Conservation (phyloP, 2,797 vertebrate species). For the Microchirus variegatus region DNA sequence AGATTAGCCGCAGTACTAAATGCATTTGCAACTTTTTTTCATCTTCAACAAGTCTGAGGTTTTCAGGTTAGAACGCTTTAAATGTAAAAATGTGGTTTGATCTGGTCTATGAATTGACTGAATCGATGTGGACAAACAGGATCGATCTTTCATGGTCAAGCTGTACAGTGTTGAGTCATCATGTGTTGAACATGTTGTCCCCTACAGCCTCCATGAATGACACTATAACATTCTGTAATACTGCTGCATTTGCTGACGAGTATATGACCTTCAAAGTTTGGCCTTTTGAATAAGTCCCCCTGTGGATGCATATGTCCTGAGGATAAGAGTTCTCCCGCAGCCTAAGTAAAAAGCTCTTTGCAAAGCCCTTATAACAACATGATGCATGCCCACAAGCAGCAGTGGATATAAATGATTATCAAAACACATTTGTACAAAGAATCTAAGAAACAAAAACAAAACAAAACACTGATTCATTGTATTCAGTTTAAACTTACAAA, state of each 20-base stretch:
- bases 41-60: background rate
- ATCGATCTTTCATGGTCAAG: background rate
- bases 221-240: constrained; percentile 21
- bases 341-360: constrained; percentile 26
- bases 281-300: constrained; percentile 24
- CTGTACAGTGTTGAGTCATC: constrained; percentile 1
- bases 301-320: constrained; percentile 27
- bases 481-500: background rate
- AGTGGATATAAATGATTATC: constrained; percentile 18
- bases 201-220: constrained; percentile 6
- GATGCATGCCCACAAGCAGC: constrained; percentile 10
- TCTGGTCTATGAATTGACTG: too few relatives aligned
- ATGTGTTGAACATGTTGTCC: too few relatives aligned
- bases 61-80: too few relatives aligned
- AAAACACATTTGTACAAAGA: constrained; percentile 23
- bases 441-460: background rate
- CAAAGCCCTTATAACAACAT: constrained; percentile 9
- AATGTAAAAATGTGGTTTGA: too few relatives aligned
- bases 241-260: constrained; percentile 1
- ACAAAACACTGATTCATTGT: background rate
- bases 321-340: constrained; percentile 26
- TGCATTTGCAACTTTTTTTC: background rate
- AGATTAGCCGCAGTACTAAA: background rate
- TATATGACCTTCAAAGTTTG: constrained; percentile 28
- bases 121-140: background rate